Percentiles rank a stretch among this genome's conserved stretches.
Evolutionary conservation across 1,140 invertebrate genomes (phyloP).

Genomic region (Leptinotarsa undecemlineata): DNA sequence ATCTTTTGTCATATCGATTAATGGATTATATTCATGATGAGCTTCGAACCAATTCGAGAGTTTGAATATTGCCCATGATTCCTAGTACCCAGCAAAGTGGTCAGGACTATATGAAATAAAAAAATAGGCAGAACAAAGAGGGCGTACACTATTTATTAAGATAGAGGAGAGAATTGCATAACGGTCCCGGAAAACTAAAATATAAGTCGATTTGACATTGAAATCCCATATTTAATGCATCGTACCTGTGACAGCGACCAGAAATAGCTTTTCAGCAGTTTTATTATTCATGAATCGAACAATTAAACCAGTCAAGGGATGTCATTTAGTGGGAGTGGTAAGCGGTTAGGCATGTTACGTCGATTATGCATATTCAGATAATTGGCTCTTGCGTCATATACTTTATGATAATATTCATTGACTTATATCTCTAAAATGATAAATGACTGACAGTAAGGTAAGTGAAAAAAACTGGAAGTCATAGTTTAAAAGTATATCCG

Average conservation of each 20-base stretch:
- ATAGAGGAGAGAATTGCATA: background rate
- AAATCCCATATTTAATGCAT: constrained; percentile 19
- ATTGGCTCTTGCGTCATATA: constrained; percentile 6
- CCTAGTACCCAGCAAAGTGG: too few species aligned
- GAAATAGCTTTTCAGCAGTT: constrained; percentile 29
- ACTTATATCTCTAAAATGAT: too few species aligned
- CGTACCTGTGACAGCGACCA: constrained; percentile 23
- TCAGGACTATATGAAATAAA: too few species aligned
- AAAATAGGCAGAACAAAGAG: too few species aligned
- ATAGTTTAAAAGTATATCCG: too few species aligned
- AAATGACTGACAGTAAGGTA: too few species aligned
- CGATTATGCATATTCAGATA: constrained; percentile 21
- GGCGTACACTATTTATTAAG: background rate
- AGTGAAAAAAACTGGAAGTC: too few species aligned
- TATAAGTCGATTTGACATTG: background rate
- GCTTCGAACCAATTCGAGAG: too few species aligned
- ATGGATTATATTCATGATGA: too few species aligned
- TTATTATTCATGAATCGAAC: constrained; percentile 30
- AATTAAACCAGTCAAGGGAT: constrained; percentile 25
- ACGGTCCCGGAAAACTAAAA: background rate
- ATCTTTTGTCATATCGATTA: too few species aligned
- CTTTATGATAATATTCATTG: too few species aligned
- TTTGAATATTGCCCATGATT: too few species aligned
- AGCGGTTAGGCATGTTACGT: constrained; percentile 14
- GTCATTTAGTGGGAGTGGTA: constrained; percentile 13